Conservation (phyloP, 2,113 vertebrate genomes). For the Charina bottae region DNA sequence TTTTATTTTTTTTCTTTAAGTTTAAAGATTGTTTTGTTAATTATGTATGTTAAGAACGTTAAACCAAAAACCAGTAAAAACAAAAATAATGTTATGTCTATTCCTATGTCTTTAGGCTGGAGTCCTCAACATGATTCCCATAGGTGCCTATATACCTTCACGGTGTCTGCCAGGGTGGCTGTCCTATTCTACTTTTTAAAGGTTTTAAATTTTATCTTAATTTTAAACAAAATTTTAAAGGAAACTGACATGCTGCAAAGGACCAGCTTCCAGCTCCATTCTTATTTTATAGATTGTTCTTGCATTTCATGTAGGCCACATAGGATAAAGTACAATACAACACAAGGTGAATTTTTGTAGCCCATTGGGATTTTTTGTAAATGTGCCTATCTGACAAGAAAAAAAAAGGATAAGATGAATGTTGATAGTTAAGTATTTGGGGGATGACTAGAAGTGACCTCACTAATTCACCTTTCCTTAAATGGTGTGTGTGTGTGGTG, state of each 20-base stretch:
- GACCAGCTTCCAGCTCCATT: background rate
- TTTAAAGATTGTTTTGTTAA: background rate
- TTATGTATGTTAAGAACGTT: background rate
- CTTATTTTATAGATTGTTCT: background rate
- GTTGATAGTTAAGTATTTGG: background rate
- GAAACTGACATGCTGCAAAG: background rate
- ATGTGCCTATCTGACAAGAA: background rate
- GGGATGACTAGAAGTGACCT: background rate
- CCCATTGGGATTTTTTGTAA: background rate
- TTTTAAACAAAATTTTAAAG: background rate
- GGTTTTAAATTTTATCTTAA: background rate
- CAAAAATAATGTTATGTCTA: background rate
- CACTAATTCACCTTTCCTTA: background rate
- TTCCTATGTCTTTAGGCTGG: background rate
- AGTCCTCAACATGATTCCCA: background rate
- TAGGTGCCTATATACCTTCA: too few species aligned
- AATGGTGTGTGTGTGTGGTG: background rate
- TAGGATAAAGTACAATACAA: background rate
- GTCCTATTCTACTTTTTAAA: background rate
- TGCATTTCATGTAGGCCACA: background rate
- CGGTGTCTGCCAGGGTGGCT: background rate
- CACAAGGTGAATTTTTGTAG: background rate
- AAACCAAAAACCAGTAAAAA: background rate
- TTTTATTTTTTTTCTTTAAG: background rate
- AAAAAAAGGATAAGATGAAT: background rate